Conservation (phyloP, 2,888 invertebrate genomes). For the Creontiades dilutus region DNA sequence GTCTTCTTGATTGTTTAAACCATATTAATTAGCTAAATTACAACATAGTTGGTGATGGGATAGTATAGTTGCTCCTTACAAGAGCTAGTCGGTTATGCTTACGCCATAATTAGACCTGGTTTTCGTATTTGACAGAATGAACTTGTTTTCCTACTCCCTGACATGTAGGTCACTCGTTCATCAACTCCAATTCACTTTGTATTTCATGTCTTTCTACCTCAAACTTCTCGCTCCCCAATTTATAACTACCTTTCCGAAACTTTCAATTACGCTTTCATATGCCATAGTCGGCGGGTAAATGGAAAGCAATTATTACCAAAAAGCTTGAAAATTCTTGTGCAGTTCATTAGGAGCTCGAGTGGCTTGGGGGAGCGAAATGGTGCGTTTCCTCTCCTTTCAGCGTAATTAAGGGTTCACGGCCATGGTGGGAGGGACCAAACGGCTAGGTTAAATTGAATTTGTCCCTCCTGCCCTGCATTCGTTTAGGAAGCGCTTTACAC, state of each 20-base stretch:
- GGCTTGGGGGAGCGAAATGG: not conserved
- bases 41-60: too few species aligned
- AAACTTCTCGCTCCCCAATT: too few species aligned
- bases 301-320: not conserved
- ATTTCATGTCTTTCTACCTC: too few species aligned
- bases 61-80: too few species aligned
- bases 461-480: not conserved
- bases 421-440: not conserved
- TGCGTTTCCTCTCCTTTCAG: not conserved
- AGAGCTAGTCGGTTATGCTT: too few species aligned
- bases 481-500: not conserved
- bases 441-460: not conserved
- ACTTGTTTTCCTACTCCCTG: too few species aligned
- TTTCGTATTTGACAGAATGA: too few species aligned
- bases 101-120: too few species aligned
- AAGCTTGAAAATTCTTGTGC: not conserved
- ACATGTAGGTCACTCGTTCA: too few species aligned
- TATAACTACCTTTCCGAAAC: not conserved
- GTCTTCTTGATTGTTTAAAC: too few species aligned
- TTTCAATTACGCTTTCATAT: not conserved
- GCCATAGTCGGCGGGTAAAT: not conserved
- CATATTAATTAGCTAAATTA: too few species aligned
- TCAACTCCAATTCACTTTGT: too few species aligned
- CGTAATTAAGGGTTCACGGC: slow-evolving; percentile 6
- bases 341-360: slow-evolving; percentile 25